Evolutionary conservation across 2,888 invertebrate genomes (phyloP).

Genomic region (Acleris sparsana): DNA sequence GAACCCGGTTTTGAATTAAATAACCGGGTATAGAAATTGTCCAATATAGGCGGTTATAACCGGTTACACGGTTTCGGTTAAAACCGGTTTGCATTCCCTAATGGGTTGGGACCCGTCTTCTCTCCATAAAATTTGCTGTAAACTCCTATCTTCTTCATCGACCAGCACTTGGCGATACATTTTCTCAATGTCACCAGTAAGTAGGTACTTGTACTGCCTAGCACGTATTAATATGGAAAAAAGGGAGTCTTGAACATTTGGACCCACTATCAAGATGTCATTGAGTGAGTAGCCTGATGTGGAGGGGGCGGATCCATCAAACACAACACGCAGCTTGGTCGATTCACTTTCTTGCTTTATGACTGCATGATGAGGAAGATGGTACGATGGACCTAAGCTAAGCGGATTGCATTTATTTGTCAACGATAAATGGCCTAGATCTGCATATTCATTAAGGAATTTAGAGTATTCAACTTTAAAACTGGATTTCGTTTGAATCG

Average conservation of each 20-base stretch:
- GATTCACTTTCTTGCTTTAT: conserved; percentile 39
- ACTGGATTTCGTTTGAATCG: conserved; percentile 34
- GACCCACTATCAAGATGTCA: conserved; percentile 44
- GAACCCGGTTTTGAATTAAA: no score
- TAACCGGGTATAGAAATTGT: no score
- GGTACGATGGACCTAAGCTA: background rate
- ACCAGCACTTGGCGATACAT: conserved; percentile 41
- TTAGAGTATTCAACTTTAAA: conserved; percentile 38
- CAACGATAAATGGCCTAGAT: conserved; percentile 39
- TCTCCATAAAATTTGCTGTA: conserved; percentile 43
- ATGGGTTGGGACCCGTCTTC: conserved; percentile 36
- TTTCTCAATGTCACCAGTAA: conserved; percentile 44
- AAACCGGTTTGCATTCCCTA: no score
- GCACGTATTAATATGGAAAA: conserved; percentile 40
- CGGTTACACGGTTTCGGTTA: no score
- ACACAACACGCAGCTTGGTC: conserved; percentile 42
- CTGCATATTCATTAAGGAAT: conserved; percentile 41
- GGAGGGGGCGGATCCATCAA: conserved; percentile 41
- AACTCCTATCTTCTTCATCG: conserved; percentile 15
- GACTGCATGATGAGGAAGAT: conserved; percentile 2
- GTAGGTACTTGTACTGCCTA: conserved; percentile 41
- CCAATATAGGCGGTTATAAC: no score
- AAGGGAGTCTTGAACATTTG: conserved; percentile 41
- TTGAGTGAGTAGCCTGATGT: conserved; percentile 42
- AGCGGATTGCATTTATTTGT: background rate